These are phyloP conservation scores for Acrocyrtus sp. DNA, from an alignment of 2,888 invertebrate species.

Conservation along the genomic window DNA sequence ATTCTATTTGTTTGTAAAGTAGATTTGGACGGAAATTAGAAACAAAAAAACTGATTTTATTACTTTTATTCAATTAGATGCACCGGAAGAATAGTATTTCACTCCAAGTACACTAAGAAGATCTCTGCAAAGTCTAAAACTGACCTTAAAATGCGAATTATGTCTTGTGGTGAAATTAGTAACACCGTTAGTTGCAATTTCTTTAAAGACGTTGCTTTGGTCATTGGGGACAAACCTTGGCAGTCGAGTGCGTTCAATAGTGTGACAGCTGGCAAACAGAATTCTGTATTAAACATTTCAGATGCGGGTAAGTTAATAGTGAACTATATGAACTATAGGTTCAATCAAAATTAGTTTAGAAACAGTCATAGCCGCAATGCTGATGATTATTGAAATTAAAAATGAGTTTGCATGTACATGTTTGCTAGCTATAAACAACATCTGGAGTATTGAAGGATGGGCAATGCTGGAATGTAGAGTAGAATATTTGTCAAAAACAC, in stretches of 20 bases:
- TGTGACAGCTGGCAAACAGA: not conserved
- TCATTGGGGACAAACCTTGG: slow-evolving; percentile 35
- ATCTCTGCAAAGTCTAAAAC: not conserved
- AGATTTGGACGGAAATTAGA: too few species aligned
- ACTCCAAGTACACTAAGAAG: slow-evolving; percentile 8
- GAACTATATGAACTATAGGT: not conserved
- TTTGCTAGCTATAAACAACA: slow-evolving; percentile 18
- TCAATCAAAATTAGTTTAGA: not conserved
- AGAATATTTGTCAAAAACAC: slow-evolving; percentile 12
- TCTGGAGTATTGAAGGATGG: slow-evolving; percentile 48
- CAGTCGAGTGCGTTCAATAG: not conserved
- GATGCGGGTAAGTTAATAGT: slow-evolving; percentile 14
- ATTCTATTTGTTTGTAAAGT: too few species aligned
- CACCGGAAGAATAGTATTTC: slow-evolving; percentile 12
- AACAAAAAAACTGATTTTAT: too few species aligned
- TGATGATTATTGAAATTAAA: too few species aligned
- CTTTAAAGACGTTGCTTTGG: slow-evolving; percentile 3
- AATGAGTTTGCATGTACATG: not conserved
- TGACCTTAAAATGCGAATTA: slow-evolving; percentile 4
- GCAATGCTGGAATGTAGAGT: slow-evolving; percentile 43
- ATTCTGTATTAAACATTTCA: slow-evolving; percentile 5
- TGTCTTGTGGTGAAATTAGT: not conserved
- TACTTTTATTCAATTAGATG: too few species aligned
- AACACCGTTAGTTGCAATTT: not conserved
- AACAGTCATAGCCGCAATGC: too few species aligned